Evolutionary conservation across 2,113 vertebrate genomes (phyloP), one percentile per base, ranked within the genome.

Genomic region (Tachysurus vachellii): DNA sequence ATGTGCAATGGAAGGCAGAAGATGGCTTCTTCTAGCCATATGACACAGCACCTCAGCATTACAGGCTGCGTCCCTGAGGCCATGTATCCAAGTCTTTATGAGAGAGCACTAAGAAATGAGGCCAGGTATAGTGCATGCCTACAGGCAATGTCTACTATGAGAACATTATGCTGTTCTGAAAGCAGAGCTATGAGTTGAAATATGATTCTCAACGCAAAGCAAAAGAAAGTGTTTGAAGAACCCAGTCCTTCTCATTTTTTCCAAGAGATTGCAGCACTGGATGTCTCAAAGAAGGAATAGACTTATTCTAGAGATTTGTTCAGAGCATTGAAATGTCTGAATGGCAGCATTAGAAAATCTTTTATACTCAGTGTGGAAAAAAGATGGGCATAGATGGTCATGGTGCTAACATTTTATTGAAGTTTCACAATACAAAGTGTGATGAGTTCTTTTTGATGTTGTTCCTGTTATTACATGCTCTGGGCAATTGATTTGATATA

Each of bases 71-170:
- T 28, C 64, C 64, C 21, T 82, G 23, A 71, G 85, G 85, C 19
- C 53, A 44, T 23, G 53, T 23, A 86, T 23, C 66, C 77, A 71
- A 66, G 17, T 5, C 75, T 54, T 66, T 79, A 85, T 77, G 42
- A 85, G 59, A 64, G n/a, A 80, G 73, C 16, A 79, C 57, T 79
- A 59, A 79, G n/a, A 66, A 64, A 53, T 66, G 44, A 21, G 84
- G 66, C 66, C 83, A 73, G 84, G 21, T 79, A 66, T 79, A 85
- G 42, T 66, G 53, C 73, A 79, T 79, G 59, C 57, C 84, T 79
- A 66, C 44, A 79, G 83, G 84, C n/a, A 5, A 50, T 13, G 42
- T 79, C 17, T 85, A 85, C 84, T 79, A 53, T 64, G 50, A 54
- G 59, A 77, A 85, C 56, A 85, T 64, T 77, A 64, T 57, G 13